Evolutionary conservation across 2,888 invertebrate genomes (phyloP).

Genomic region (Drosophila mimetica): DNA sequence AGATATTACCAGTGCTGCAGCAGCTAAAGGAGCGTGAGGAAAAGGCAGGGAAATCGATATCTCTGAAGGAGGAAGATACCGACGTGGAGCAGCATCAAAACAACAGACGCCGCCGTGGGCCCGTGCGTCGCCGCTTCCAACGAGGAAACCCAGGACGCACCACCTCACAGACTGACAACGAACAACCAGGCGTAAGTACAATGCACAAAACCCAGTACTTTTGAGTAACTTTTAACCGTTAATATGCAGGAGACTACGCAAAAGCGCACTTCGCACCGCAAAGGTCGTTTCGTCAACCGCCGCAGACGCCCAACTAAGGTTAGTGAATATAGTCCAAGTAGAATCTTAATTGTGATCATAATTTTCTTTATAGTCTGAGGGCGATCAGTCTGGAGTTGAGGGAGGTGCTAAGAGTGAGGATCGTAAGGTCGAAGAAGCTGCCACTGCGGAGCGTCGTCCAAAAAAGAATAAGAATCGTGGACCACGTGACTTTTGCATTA

Average conservation of each 20-base stretch:
- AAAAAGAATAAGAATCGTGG: slow-evolving; percentile 73
- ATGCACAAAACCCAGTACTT: background rate
- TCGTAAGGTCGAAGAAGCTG: slow-evolving; percentile 71
- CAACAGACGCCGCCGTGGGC: slow-evolving; percentile 83
- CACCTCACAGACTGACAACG: slow-evolving; percentile 81
- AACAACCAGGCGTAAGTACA: slow-evolving; percentile 76
- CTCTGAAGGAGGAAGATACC: slow-evolving; percentile 89
- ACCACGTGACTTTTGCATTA: slow-evolving; percentile 82
- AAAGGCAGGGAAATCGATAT: slow-evolving; percentile 88
- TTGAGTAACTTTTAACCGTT: background rate
- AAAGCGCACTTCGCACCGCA: slow-evolving; percentile 76
- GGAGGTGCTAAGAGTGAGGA: slow-evolving; percentile 81
- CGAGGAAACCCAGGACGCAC: slow-evolving; percentile 85
- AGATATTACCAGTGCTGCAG: slow-evolving; percentile 90
- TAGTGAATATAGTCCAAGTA: background rate
- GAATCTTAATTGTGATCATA: background rate
- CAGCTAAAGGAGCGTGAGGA: slow-evolving; percentile 89
- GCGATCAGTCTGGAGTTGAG: slow-evolving; percentile 82
- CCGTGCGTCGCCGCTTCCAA: slow-evolving; percentile 83
- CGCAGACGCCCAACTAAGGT: slow-evolving; percentile 83
- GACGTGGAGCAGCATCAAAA: slow-evolving; percentile 87
- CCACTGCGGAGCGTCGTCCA: slow-evolving; percentile 67
- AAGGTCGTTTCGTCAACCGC: slow-evolving; percentile 78
- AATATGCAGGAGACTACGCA: slow-evolving; percentile 60
- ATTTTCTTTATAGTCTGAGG: slow-evolving; percentile 76